A percentile compares a stretch with the other conserved stretches of the same genome.
Conservation (phyloP, 2,113 vertebrate species). For the Cariama cristata region DNA sequence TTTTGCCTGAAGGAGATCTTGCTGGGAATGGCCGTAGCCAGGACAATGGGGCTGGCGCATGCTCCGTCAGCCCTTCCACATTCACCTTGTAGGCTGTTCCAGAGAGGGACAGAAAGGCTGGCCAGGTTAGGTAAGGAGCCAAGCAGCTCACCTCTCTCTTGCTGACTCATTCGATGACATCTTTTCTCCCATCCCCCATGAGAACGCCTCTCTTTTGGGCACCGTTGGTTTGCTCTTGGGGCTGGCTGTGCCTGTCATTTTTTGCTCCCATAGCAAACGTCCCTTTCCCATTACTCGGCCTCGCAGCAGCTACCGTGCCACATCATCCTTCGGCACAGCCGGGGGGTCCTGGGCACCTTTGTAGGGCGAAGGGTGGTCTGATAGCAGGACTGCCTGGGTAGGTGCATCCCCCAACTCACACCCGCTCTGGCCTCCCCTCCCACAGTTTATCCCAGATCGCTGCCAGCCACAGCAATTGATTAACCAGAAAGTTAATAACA, state of each 20-base stretch:
- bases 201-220: background rate
- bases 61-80: accelerated
- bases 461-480: background rate
- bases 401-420: background rate
- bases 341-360: accelerated
- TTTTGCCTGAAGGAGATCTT: background rate
- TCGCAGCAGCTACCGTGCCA: accelerated
- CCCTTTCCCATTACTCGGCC: background rate
- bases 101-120: background rate
- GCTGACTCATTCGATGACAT: background rate
- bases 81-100: background rate
- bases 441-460: background rate
- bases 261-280: background rate
- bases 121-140: background rate
- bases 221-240: accelerated
- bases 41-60: background rate
- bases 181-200: background rate
- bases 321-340: background rate
- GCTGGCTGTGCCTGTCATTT: background rate
- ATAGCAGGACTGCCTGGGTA: background rate
- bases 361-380: background rate
- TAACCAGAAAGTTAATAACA: background rate
- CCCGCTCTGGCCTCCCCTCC: background rate
- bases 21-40: background rate
- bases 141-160: background rate